These are phyloP conservation scores for Colossoma macropomum DNA, from an alignment of 2,113 vertebrate genomes.

Conservation along the genomic window DNA sequence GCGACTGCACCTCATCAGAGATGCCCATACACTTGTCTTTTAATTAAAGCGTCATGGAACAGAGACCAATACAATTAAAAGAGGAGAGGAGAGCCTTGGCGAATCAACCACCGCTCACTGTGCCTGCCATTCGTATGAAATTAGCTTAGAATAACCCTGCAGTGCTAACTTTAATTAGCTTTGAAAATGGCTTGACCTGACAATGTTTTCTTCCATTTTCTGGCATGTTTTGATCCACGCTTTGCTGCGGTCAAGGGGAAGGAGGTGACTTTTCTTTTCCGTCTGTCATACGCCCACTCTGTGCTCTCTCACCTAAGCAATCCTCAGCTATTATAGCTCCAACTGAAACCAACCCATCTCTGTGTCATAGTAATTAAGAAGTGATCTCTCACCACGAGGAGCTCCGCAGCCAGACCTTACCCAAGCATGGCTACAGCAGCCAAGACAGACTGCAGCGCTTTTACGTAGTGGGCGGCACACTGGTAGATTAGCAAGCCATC, in stretches of 20 bases:
- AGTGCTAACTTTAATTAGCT: slow-evolving; percentile 54
- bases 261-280: slow-evolving; percentile 16
- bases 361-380: slow-evolving; percentile 33
- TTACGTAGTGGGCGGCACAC: not conserved
- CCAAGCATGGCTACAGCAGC: not conserved
- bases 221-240: slow-evolving; percentile 35
- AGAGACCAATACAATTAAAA: slow-evolving; percentile 36
- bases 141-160: slow-evolving; percentile 14
- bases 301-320: slow-evolving; percentile 17
- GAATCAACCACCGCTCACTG: not conserved
- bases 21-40: slow-evolving; percentile 15
- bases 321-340: slow-evolving; percentile 11
- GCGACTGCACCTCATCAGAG: slow-evolving; percentile 29
- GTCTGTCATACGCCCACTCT: not conserved
- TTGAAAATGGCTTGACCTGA: slow-evolving; percentile 43
- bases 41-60: slow-evolving; percentile 32
- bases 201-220: slow-evolving; percentile 34
- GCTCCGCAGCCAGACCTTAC: slow-evolving; percentile 26
- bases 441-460: slow-evolving; percentile 2
- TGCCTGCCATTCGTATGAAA: slow-evolving; percentile 18
- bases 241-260: slow-evolving; percentile 1
- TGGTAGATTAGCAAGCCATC: slow-evolving; percentile 25
- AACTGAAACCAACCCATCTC: not conserved
- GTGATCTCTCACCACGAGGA: slow-evolving; percentile 25
- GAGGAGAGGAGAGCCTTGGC: slow-evolving; percentile 8